Evolutionary conservation across 2,888 invertebrate species (phyloP).

Genomic region (Parnassius glacialis): DNA sequence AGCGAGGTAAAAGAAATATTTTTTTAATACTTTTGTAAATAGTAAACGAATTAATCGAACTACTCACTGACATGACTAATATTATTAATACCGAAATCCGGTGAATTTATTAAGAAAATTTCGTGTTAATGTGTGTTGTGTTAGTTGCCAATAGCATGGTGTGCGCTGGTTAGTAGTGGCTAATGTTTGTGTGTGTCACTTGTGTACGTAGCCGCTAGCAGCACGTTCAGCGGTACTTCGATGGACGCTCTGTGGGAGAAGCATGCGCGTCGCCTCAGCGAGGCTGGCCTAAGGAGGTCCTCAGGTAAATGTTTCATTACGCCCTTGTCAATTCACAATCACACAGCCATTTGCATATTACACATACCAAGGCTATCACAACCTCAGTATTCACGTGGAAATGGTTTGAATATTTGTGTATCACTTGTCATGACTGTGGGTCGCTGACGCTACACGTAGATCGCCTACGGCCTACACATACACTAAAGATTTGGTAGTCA

Average conservation of each 20-base stretch:
- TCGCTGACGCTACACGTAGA: slow-evolving; percentile 26
- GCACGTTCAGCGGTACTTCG: slow-evolving; percentile 82
- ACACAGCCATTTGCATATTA: slow-evolving; percentile 10
- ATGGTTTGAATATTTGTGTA: slow-evolving; percentile 16
- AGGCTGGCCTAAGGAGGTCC: slow-evolving; percentile 87
- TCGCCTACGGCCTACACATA: slow-evolving; percentile 48
- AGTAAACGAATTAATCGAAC: background rate
- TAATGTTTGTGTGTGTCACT: slow-evolving; percentile 75
- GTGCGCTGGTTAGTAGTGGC: slow-evolving; percentile 60
- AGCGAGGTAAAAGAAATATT: no score
- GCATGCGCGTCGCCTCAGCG: slow-evolving; percentile 86
- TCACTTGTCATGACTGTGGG: slow-evolving; percentile 21
- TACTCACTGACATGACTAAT: background rate
- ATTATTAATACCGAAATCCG: background rate
- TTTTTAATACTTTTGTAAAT: background rate
- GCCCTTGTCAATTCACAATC: slow-evolving; percentile 33
- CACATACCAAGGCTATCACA: background rate
- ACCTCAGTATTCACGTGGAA: slow-evolving; percentile 12
- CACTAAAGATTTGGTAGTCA: slow-evolving; percentile 36
- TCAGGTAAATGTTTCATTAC: slow-evolving; percentile 81
- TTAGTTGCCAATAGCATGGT: slow-evolving; percentile 39
- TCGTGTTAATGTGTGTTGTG: slow-evolving; percentile 20
- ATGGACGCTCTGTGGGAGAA: slow-evolving; percentile 88
- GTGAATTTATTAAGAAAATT: background rate
- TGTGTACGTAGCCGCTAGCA: slow-evolving; percentile 76